Base-by-base conservation (phyloP, 2,113 vertebrate genomes). In the Nannobrachium achirus region DNA sequence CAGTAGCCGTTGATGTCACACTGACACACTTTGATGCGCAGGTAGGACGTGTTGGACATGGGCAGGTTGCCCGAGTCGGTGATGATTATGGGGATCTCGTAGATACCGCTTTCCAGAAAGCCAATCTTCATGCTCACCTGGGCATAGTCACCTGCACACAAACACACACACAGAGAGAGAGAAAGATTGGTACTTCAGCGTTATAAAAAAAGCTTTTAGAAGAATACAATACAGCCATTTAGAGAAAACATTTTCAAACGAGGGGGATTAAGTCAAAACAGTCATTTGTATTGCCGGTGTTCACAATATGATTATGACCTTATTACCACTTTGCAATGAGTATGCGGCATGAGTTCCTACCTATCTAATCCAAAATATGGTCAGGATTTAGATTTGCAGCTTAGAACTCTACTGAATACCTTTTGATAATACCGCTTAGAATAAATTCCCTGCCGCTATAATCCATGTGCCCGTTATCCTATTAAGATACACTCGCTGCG, bases 41-140 rank as follows among this genome's bases (percentile, higher is more conserved):
- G 93, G 85, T 96, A 89, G 0, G 98, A 98, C 39, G 94, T 97
- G 86, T 96, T 98, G 56, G 95, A 95, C 87, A 96, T 94, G 58
- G 96, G 95, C 71, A 95, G 94, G 86, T 98, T 98, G 67, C 98
- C 98, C 0, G 98, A 99, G 87, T 99, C 98, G 0, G 96, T 97
- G 88, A 99, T 97, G 55, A 95, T 93, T 86, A 99, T 95, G 48
- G 98, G 98, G 63, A 99, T 89, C 9, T 95, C 94, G 1, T 99
- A 99, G 86, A 98, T 95, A 0, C 96, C 96, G 13, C 93, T 95
- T 74, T 99, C 97, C 25, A 99, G 91, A 84, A 94, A 98, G 61
- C 94, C 93, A 52, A 98, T 95, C 81, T 92, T 96, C 74, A 99
- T 89, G 72, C 93, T 95, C 44, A 99, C 68, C 77, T 98, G 96